Base-by-base conservation (phyloP, 2,797 vertebrate genomes). In the Limosa lapponica region DNA sequence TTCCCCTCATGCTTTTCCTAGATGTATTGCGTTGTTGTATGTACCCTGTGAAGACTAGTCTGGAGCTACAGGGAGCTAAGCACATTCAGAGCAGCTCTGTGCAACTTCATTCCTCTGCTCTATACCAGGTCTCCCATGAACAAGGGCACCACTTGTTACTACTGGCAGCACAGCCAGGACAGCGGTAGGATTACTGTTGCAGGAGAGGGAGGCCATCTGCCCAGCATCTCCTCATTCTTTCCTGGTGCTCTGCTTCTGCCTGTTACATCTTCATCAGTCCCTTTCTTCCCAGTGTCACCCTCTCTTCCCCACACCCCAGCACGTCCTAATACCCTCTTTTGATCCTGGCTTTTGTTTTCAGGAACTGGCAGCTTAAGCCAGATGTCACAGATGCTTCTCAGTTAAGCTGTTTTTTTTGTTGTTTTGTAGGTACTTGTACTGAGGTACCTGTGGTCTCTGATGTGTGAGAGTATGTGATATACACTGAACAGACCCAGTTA, bases 111-210 rank as follows among this genome's bases (percentile, higher is more conserved):
- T 74, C 9, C 13, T 66, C 19, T 85, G 19, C 46, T 79, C 34
- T n/a, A 4, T 23, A 37, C 12, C 11, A 22, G 1, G 2, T 37
- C 8, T 32, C 2, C 8, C 23, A 9, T 18, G 12, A 71, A 10
- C 12, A 36, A 15, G 16, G n/a, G 2, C 25, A 54, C 17, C 39
- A 23, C 37, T 54, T 15, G 17, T 55, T 61, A 49, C 14, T 74
- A 44, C 22, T 70, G 46, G 20, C 28, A 74, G 22, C 32, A 51
- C 22, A 61, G 16, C 25, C 67, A 61, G 24, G 24, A 52, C 13
- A 61, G 22, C 2, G 4, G 6, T 6, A 73, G 27, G 24, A 65
- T 57, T 61, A 62, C 17, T 28, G 13, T 17, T 75, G 48, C 61
- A 74, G 20, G 16, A 70, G 18, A 90, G 57, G 3, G 4, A 11